These are phyloP conservation scores for Leptodactylus fallax DNA, from an alignment of 2,797 vertebrate species.

Conservation along the genomic window DNA sequence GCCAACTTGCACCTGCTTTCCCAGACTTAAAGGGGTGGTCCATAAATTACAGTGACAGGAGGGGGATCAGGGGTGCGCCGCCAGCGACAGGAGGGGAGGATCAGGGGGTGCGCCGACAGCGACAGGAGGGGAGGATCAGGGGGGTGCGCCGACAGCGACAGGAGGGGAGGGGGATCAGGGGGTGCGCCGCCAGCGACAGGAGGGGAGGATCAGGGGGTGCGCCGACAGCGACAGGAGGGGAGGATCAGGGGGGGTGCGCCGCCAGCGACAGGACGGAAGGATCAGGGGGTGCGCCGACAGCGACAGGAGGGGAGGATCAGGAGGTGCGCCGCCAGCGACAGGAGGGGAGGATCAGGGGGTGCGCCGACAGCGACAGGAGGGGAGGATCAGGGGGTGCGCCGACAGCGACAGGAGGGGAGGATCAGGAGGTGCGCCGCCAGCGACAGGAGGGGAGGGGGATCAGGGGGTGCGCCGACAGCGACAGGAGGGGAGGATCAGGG, in stretches of 20 bases:
- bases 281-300: not conserved
- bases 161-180: not conserved
- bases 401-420: not conserved
- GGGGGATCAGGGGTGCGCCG: not conserved
- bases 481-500: not conserved
- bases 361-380: not conserved
- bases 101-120: not conserved
- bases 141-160: rapidly evolving
- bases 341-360: not conserved
- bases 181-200: not conserved
- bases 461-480: not conserved
- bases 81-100: too few relatives aligned
- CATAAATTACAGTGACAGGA: not conserved
- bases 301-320: not conserved
- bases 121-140: not conserved
- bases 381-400: too few relatives aligned
- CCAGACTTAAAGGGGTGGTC: too few relatives aligned
- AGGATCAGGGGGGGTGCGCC: too few relatives aligned
- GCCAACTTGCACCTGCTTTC: too few relatives aligned
- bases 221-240: not conserved
- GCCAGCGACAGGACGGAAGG: too few relatives aligned
- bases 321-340: rapidly evolving
- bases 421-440: too few relatives aligned
- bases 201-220: too few relatives aligned
- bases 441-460: too few relatives aligned